phyloP scores from a whole-genome alignment of 2,113 vertebrate species.

The Chionomys nivalis region DNA sequence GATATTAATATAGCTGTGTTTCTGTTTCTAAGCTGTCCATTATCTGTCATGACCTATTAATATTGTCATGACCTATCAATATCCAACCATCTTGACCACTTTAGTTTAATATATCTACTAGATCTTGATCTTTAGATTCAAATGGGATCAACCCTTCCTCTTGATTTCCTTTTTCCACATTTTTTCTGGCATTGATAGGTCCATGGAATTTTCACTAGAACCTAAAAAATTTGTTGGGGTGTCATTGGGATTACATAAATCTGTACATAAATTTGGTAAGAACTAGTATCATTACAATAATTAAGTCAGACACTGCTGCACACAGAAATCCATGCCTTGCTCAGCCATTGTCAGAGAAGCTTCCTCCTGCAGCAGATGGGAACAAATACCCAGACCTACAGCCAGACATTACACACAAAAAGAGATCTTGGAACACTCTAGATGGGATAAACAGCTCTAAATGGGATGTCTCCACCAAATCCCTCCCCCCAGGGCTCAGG shows the following conservation, averaged over 20 bases:
- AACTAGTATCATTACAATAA: neutral
- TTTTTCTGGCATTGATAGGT: neutral
- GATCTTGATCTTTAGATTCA: neutral
- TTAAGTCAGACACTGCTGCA: neutral
- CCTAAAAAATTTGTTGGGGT: neutral
- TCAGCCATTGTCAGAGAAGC: neutral
- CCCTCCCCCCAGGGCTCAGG: neutral
- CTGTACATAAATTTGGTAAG: neutral
- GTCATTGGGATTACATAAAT: conserved; percentile 13
- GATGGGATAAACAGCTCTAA: neutral
- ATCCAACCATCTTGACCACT: neutral
- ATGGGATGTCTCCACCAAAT: neutral
- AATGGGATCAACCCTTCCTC: neutral
- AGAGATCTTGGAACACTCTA: neutral
- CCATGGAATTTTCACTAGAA: neutral
- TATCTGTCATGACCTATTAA: neutral
- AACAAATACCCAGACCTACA: neutral
- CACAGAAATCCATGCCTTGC: neutral
- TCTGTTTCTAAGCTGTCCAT: neutral
- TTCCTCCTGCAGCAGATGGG: neutral
- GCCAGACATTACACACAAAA: neutral
- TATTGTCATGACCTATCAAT: neutral
- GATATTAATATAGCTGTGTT: neutral
- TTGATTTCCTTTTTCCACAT: neutral
- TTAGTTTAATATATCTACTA: neutral